Evolutionary conservation across 2,113 vertebrate genomes (phyloP).

Genomic region (Scytalopus superciliaris): DNA sequence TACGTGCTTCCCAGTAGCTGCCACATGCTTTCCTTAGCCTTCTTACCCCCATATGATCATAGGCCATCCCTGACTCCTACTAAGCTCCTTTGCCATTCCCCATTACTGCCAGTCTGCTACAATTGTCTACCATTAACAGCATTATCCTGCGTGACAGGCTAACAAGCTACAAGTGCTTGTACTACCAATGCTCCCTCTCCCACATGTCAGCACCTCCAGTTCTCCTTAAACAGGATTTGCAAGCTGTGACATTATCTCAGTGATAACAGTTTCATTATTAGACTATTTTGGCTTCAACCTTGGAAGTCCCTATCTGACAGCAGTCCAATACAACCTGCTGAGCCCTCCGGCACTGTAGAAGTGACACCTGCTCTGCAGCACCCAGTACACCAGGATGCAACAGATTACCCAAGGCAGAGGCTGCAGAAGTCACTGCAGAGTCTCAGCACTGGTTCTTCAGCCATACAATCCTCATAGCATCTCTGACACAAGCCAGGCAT

Average conservation of each 20-base stretch:
- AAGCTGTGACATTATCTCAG: not conserved
- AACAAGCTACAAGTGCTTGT: not conserved
- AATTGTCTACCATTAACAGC: not conserved
- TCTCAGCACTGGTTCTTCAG: not conserved
- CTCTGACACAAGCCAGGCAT: not conserved
- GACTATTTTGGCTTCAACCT: not conserved
- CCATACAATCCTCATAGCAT: not conserved
- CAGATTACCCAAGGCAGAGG: not conserved
- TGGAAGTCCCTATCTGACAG: not conserved
- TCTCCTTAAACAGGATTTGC: not conserved
- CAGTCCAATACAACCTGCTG: not conserved
- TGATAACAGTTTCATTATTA: not conserved
- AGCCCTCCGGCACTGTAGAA: not conserved
- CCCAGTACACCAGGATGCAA: not conserved
- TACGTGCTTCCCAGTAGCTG: not conserved
- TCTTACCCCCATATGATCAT: rapidly evolving
- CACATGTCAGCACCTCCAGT: not conserved
- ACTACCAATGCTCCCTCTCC: not conserved
- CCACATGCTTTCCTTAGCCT: not conserved
- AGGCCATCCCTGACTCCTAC: not conserved
- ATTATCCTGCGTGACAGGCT: not conserved
- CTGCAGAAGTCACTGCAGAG: not conserved
- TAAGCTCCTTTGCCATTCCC: not conserved
- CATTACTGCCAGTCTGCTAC: not conserved
- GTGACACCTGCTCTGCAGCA: not conserved